Conservation (phyloP, 2,888 invertebrate genomes). For the Conomelus anceps region DNA sequence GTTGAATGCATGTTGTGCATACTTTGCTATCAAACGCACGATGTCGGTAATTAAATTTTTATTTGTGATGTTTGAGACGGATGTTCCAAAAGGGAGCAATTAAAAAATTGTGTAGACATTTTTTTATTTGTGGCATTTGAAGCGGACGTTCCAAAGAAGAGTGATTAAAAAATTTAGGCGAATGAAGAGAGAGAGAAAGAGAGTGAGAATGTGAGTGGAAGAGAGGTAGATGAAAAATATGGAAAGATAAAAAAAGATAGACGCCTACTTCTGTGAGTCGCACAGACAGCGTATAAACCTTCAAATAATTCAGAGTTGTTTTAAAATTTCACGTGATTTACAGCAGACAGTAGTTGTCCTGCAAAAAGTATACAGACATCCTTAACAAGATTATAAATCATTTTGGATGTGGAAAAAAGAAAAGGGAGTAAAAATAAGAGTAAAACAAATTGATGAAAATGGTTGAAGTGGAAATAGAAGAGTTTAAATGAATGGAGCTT, state of each 20-base stretch:
- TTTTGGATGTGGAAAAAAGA: neutral
- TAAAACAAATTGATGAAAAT: neutral
- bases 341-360: neutral
- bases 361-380: neutral
- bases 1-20: too few relatives aligned
- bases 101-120: too few relatives aligned
- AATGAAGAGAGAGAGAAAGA: neutral
- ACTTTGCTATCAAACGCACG: neutral
- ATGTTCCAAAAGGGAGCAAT: too few relatives aligned
- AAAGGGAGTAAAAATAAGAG: too few relatives aligned
- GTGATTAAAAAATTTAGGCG: neutral
- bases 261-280: neutral
- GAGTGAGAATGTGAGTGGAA: too few relatives aligned
- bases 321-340: neutral
- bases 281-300: neutral
- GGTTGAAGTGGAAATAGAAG: neutral
- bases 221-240: neutral
- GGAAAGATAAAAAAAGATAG: neutral
- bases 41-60: neutral
- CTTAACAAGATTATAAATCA: neutral
- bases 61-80: neutral
- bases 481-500: too few relatives aligned
- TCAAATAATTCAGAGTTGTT: neutral
- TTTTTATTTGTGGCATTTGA: neutral
- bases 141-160: neutral